Evolutionary conservation across 2,113 vertebrate species (phyloP).

Genomic region (Gavialis gangeticus): DNA sequence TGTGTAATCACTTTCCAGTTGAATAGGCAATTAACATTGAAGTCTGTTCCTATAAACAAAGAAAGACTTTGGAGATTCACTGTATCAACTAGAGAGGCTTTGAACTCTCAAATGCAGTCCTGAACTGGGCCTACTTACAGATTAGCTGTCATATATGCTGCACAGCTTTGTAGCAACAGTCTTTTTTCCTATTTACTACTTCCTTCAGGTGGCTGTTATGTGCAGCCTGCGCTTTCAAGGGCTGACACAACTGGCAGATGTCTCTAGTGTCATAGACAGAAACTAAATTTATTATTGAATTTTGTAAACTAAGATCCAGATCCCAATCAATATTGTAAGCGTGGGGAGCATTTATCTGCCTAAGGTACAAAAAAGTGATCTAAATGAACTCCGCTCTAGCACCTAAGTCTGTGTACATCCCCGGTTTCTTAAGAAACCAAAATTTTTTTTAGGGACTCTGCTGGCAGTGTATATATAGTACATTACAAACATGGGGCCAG

Average conservation of each 20-base stretch:
- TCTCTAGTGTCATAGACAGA: not conserved
- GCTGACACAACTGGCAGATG: not conserved
- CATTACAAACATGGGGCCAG: too few species aligned
- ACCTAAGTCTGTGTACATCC: too few species aligned
- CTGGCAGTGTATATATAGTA: too few species aligned
- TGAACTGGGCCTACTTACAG: not conserved
- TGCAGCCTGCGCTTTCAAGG: not conserved
- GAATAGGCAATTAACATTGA: accelerated
- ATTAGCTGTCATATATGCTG: not conserved
- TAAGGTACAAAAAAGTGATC: too few species aligned
- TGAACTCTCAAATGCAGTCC: not conserved
- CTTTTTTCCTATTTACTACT: not conserved
- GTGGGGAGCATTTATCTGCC: too few species aligned
- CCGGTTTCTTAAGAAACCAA: too few species aligned
- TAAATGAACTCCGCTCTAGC: too few species aligned
- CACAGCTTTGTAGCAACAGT: not conserved
- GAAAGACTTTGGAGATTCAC: not conserved
- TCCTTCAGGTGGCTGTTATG: not conserved
- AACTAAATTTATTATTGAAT: not conserved
- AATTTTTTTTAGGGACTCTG: too few species aligned
- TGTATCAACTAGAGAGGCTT: not conserved
- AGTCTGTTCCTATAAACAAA: not conserved
- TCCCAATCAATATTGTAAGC: too few species aligned
- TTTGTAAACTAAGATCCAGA: not conserved
- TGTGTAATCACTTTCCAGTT: not conserved